A percentile compares a stretch with the other conserved stretches of the same genome.
Evolutionary conservation across 2,888 invertebrate species (phyloP).

Genomic region (Eumacrocentrus americanus): DNA sequence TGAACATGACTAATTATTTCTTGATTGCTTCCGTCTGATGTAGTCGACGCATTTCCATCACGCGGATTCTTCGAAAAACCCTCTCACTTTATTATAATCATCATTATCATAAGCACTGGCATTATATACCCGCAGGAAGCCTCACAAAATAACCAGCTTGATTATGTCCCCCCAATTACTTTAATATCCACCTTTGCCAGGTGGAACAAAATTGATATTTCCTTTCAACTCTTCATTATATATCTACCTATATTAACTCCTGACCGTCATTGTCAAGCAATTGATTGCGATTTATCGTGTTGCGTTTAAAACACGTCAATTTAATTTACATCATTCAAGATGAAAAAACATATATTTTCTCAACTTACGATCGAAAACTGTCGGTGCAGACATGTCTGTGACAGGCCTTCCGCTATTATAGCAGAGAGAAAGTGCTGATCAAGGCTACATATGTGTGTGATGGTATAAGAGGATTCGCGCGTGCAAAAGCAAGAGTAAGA

Average conservation of each 20-base stretch:
- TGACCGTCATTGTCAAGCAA: constrained; percentile 1
- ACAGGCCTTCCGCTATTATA: too few species aligned
- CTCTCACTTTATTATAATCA: constrained; percentile 18
- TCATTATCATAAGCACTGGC: constrained; percentile 16
- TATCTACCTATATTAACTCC: background rate
- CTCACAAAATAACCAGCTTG: constrained; percentile 9
- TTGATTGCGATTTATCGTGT: background rate
- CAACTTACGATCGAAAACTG: too few species aligned
- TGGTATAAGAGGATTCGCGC: background rate
- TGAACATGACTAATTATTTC: constrained; percentile 14
- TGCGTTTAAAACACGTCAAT: background rate
- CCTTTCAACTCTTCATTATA: background rate
- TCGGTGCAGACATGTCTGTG: too few species aligned
- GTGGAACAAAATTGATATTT: constrained; percentile 2
- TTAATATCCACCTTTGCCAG: constrained; percentile 4
- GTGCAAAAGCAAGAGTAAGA: background rate
- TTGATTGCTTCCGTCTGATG: constrained; percentile 18
- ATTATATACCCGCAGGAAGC: constrained; percentile 11
- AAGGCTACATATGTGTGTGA: too few species aligned
- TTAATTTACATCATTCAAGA: too few species aligned
- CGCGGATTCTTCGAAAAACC: constrained; percentile 16
- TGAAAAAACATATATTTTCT: too few species aligned
- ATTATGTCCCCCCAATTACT: constrained; percentile 7
- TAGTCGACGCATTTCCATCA: too few species aligned
- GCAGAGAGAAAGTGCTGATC: background rate